Base-by-base conservation (phyloP, 2,888 invertebrate species). In the Deilephila porcellus region DNA sequence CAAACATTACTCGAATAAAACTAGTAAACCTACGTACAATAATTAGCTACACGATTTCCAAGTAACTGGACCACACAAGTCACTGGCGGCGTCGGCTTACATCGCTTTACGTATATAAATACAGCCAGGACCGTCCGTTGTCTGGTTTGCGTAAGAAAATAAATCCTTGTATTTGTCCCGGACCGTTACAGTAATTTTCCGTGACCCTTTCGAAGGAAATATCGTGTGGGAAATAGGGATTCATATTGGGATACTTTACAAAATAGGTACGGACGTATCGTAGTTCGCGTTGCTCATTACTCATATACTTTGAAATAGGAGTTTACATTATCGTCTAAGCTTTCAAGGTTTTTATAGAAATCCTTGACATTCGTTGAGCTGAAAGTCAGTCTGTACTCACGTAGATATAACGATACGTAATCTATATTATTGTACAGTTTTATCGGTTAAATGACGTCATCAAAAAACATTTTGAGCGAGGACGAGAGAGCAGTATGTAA, bases 61-160 rank as follows among this genome's bases (percentile, higher is more conserved):
- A 60, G 60, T 60, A 60, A 60, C 60, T 29, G 29, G 60, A 29
- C 60, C 29, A 60, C 60, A 56, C 56, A 56, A 56, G 56, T 56
- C 17, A 56, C 19, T 7, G n/a, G 56, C 56, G 56, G 56, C n/a
- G n/a, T 56, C 56, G n/a, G n/a, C 56, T 56, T 56, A 56, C 56
- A 56, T 56, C 56, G 56, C n/a, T 56, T 56, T n/a, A 56, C 56
- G 56, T 56, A 56, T n/a, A 56, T 56, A 56, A 17, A 56, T 56
- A 56, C n/a, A 56, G n/a, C 56, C 6, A n/a, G 56, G n/a, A n/a
- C n/a, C 4, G 56, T 4, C n/a, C 56, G 17, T 56, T 56, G 56
- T 56, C 56, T 56, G 56, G 56, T 19, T n/a, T 19, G 56, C 19
- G 56, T n/a, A 56, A n/a, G n/a, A 56, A 56, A 56, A n/a, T 56